Conservation (phyloP, 1,140 invertebrate species). For the Panagrolaimus sp. region DNA sequence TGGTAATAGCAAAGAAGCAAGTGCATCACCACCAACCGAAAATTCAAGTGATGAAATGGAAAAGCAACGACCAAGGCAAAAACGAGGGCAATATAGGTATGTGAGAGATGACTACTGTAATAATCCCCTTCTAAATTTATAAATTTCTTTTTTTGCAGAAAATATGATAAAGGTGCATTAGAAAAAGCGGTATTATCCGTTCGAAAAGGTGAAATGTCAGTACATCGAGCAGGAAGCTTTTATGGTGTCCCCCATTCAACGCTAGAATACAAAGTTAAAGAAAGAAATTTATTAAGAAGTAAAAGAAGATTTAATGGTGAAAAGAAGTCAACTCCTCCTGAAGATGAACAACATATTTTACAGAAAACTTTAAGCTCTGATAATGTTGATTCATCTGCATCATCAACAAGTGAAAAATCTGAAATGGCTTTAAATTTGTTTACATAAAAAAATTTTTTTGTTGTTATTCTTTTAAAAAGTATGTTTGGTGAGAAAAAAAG, state of each 20-base stretch:
- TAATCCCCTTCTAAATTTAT: constrained; percentile 62
- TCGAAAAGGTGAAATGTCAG: constrained; percentile 93
- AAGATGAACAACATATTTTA: neutral
- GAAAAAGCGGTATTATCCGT: constrained; percentile 91
- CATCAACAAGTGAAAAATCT: neutral
- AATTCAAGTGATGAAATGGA: constrained; percentile 17
- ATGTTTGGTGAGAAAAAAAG: no score
- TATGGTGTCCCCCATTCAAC: constrained; percentile 97
- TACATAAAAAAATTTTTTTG: neutral
- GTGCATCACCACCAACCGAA: neutral
- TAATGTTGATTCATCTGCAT: neutral
- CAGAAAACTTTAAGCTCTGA: neutral
- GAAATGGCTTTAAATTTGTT: neutral
- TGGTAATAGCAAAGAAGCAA: neutral
- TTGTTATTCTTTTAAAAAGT: neutral
- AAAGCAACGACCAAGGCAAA: constrained; percentile 41
- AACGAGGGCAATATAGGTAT: constrained; percentile 52
- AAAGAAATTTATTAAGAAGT: neutral
- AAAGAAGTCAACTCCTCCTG: neutral
- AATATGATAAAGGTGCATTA: constrained; percentile 89
- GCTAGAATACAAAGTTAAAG: constrained; percentile 82
- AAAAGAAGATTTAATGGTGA: constrained; percentile 1
- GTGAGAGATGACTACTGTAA: neutral
- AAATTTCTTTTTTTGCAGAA: constrained; percentile 88
- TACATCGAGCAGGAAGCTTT: constrained; percentile 89